These are phyloP conservation scores for Cavia porcellus DNA, from an alignment of 2,113 vertebrate species.

Conservation along the genomic window DNA sequence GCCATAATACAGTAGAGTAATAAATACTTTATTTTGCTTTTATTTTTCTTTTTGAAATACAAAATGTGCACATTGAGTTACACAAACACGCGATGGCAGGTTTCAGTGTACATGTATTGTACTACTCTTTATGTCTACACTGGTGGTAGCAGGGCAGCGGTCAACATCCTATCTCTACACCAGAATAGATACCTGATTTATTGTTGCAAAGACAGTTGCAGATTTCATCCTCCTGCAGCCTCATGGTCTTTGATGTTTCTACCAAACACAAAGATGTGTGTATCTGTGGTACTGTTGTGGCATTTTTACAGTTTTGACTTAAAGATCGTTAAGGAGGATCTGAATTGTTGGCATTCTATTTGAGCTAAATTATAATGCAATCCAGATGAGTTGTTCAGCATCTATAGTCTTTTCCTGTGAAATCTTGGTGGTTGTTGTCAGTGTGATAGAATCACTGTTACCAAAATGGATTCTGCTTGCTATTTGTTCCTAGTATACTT, in stretches of 20 bases:
- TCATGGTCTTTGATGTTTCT: conserved; percentile 72
- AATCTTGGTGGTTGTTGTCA: conserved; percentile 61
- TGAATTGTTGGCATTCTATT: conserved; percentile 54
- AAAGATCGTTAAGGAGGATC: conserved; percentile 68
- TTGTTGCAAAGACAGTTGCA: conserved; percentile 84
- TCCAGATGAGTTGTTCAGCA: conserved; percentile 17
- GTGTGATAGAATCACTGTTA: conserved; percentile 67
- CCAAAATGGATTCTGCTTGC: conserved; percentile 62
- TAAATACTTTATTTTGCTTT: conserved; percentile 84
- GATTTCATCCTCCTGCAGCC: conserved; percentile 79
- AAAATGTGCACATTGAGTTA: conserved; percentile 91
- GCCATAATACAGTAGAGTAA: conserved; percentile 68
- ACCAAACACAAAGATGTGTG: conserved; percentile 81
- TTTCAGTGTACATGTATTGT: conserved; percentile 91
- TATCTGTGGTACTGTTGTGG: conserved; percentile 76
- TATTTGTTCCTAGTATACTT: conserved; percentile 32
- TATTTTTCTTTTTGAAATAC: conserved; percentile 87
- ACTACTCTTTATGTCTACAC: conserved; percentile 90
- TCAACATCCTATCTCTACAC: conserved; percentile 88
- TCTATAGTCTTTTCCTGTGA: conserved; percentile 56
- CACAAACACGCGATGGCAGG: conserved; percentile 87
- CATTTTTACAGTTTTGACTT: conserved; percentile 75
- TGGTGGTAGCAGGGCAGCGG: conserved; percentile 89
- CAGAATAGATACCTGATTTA: conserved; percentile 91
- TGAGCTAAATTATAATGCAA: conserved; percentile 61